Base-by-base conservation (phyloP, 2,113 vertebrate genomes). In the Symphodus melops region DNA sequence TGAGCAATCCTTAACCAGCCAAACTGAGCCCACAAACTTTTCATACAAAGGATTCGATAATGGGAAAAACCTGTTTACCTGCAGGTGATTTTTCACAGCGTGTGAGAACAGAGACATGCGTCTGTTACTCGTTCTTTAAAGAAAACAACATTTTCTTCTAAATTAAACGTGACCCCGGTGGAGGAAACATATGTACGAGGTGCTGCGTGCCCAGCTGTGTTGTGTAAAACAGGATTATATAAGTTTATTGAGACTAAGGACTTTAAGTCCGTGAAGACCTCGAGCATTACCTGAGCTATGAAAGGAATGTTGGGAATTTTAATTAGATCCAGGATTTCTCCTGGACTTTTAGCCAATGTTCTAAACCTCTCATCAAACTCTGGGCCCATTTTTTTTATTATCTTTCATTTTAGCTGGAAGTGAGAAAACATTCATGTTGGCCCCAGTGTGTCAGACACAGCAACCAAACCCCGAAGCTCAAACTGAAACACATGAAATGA, bases 221-320 rank as follows among this genome's bases (percentile, higher is more conserved):
- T 53, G 78, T 85, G 84, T 90, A 90, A 93, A 93, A 92, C 78
- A 75, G 90, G 93, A 92, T 94, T 93, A 93, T 91, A 88, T 81
- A 82, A 90, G 87, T 94, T 95, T 92, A 93, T 81, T 86, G 83
- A 93, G 86, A 88, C 72, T 71, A 85, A 84, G 91, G 85, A 83
- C 86, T 89, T 93, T 75, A 93, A 93, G 80, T 91, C 85, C 75
- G 87, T 14, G 53, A 91, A 91, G 89, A 91, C 90, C 82, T 89
- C 87, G 78, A 91, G 87, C 77, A 92, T 84, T 90, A 91, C 90
- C 79, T 78, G 78, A 75, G 80, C 80, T 83, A 94, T 91, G 91
- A 89, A 54, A 59, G 82, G 93, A 93, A 95, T 94, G 92, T 64
- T n/a, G 44, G 82, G 92, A 90, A 95, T 94, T 93, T 93, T 94